These are phyloP conservation scores for Pilophorus perplexus DNA, from an alignment of 2,888 invertebrate species.

Conservation along the genomic window DNA sequence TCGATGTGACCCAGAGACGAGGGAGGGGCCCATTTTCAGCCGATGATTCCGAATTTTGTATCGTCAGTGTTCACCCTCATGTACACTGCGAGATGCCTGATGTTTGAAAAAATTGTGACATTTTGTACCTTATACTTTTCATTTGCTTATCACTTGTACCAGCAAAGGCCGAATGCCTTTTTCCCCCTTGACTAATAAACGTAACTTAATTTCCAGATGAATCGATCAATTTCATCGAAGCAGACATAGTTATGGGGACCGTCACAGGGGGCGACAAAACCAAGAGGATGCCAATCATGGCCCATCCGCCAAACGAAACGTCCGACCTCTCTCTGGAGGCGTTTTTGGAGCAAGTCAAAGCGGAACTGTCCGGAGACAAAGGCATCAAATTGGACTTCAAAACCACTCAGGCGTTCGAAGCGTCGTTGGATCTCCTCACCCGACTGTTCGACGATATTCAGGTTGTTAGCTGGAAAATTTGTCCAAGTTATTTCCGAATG, in stretches of 20 bases:
- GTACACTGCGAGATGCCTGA: too few species aligned
- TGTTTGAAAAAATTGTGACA: background rate
- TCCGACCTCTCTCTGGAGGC: constrained; percentile 74
- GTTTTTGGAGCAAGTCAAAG: constrained; percentile 60
- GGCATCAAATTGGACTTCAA: constrained; percentile 90
- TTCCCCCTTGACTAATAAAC: too few species aligned
- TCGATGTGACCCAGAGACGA: background rate
- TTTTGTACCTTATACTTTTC: too few species aligned
- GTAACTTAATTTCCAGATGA: constrained; percentile 15
- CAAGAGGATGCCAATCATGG: constrained; percentile 73
- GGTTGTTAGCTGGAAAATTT: background rate
- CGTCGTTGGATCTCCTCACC: constrained; percentile 44
- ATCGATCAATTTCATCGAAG: constrained; percentile 72
- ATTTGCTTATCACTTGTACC: too few species aligned
- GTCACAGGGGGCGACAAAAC: constrained; percentile 55
- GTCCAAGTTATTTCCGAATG: too few species aligned
- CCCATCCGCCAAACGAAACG: constrained; percentile 69
- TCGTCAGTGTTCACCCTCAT: too few species aligned
- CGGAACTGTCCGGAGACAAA: constrained; percentile 53
- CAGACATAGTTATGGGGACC: constrained; percentile 73
- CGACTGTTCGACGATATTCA: constrained; percentile 1
- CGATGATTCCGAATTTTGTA: too few species aligned
- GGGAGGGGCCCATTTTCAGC: too few species aligned
- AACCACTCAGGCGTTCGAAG: constrained; percentile 64
- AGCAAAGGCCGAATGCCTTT: too few species aligned